A percentile compares a stretch with the other conserved stretches of the same genome.
phyloP scores from a whole-genome alignment of 2,888 invertebrate genomes.

The Drosophila ustulata region DNA sequence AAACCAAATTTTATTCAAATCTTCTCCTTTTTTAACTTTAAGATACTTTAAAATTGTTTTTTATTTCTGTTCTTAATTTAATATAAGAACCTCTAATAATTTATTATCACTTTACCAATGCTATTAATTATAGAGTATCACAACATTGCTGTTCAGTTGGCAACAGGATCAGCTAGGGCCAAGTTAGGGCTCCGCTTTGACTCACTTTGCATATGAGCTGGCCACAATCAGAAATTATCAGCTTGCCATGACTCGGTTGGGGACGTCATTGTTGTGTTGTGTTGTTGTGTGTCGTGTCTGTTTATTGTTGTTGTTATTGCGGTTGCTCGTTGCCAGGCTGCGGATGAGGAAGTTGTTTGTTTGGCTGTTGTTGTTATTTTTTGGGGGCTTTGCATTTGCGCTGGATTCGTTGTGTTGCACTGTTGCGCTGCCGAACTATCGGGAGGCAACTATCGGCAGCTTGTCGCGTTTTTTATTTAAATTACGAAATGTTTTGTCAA shows the following conservation, averaged over 20 bases:
- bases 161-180: too few relatives aligned
- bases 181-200: conserved; percentile 10
- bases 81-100: too few relatives aligned
- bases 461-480: conserved; percentile 69
- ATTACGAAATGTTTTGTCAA: conserved; percentile 81
- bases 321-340: conserved; percentile 27
- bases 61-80: too few relatives aligned
- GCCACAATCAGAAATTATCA: conserved; percentile 6
- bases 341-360: conserved; percentile 74
- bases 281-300: conserved; percentile 28
- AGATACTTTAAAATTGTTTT: too few relatives aligned
- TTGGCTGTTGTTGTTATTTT: conserved; percentile 12
- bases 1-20: too few relatives aligned
- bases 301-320: conserved; percentile 10
- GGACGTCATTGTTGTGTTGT: conserved; percentile 49
- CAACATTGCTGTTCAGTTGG: too few relatives aligned
- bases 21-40: too few relatives aligned
- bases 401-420: conserved; percentile 46
- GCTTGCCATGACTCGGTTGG: conserved; percentile 8
- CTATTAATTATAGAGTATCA: too few relatives aligned
- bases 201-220: conserved; percentile 61
- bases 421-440: conserved; percentile 54
- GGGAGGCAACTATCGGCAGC: conserved; percentile 68
- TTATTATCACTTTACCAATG: too few relatives aligned
- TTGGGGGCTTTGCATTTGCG: conserved; percentile 24